A percentile compares a stretch with the other conserved stretches of the same genome.
phyloP scores from a whole-genome alignment of 2,113 vertebrate genomes.

The Synchiropus splendidus region DNA sequence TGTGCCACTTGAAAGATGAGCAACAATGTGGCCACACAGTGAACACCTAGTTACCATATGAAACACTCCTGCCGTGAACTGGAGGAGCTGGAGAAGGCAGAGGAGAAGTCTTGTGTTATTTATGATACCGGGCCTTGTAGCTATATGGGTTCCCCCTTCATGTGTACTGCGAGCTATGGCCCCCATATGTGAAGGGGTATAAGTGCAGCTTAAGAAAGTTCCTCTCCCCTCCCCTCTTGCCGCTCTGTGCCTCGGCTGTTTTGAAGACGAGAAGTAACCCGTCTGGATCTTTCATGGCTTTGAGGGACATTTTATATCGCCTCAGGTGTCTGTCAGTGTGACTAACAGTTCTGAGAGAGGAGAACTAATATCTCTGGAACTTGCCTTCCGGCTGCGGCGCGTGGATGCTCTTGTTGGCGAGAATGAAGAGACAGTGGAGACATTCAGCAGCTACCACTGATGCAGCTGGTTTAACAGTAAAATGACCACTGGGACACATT shows the following conservation, averaged over 20 bases:
- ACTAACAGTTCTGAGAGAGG: slow-evolving; percentile 59
- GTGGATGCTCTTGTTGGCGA: slow-evolving; percentile 44
- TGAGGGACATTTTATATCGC: slow-evolving; percentile 61
- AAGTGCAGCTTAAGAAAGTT: slow-evolving; percentile 52
- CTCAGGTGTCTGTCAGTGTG: slow-evolving; percentile 63
- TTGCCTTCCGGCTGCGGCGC: slow-evolving; percentile 52
- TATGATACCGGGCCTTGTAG: slow-evolving; percentile 68
- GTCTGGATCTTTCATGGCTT: slow-evolving; percentile 54
- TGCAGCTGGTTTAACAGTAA: slow-evolving; percentile 26
- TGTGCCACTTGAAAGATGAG: slow-evolving; percentile 69
- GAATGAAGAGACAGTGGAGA: slow-evolving; percentile 39
- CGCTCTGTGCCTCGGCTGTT: slow-evolving; percentile 42
- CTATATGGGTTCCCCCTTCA: slow-evolving; percentile 60
- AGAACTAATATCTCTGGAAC: slow-evolving; percentile 55
- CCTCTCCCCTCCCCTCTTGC: slow-evolving; percentile 25
- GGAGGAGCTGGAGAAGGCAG: slow-evolving; percentile 48
- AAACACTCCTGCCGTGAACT: slow-evolving; percentile 64
- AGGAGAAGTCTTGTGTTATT: slow-evolving; percentile 68
- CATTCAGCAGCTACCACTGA: slow-evolving; percentile 36
- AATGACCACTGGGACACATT: slow-evolving; percentile 38
- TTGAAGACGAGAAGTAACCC: slow-evolving; percentile 53
- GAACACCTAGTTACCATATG: slow-evolving; percentile 77
- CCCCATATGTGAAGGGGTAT: slow-evolving; percentile 54
- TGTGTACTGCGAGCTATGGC: slow-evolving; percentile 56
- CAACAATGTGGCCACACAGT: slow-evolving; percentile 69